A percentile compares a stretch with the other conserved stretches of the same genome.
Conservation (phyloP, 2,888 invertebrate genomes). For the Acanthopleura granulata region DNA sequence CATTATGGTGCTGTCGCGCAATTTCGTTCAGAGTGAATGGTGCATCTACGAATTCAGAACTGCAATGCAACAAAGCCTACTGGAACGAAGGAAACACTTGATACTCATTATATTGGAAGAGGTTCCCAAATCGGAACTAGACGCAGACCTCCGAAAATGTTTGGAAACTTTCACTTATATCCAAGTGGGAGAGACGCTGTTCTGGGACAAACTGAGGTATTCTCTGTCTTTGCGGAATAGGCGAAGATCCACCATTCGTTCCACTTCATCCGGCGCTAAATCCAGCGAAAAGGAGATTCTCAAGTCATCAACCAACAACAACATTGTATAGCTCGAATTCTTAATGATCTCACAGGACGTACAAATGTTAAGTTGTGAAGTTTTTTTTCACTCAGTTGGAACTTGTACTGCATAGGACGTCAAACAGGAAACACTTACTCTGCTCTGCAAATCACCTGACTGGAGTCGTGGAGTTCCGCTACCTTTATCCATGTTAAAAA, state of each 20-base stretch:
- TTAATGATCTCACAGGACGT: too few species aligned
- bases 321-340: neutral
- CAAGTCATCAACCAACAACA: neutral
- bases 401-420: too few species aligned
- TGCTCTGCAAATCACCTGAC: too few species aligned
- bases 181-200: conserved; percentile 89
- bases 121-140: conserved; percentile 85
- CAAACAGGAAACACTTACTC: too few species aligned
- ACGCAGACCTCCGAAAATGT: conserved; percentile 87
- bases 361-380: too few species aligned
- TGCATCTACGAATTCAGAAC: conserved; percentile 89
- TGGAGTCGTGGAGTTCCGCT: too few species aligned
- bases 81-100: conserved; percentile 82
- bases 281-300: neutral
- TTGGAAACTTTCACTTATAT: conserved; percentile 87
- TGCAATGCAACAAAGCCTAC: conserved; percentile 83
- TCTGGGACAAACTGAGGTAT: conserved; percentile 92
- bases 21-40: conserved; percentile 93
- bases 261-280: neutral
- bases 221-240: conserved; percentile 75
- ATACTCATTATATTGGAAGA: conserved; percentile 88
- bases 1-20: conserved; percentile 87
- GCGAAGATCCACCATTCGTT: neutral
- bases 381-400: too few species aligned
- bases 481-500: too few species aligned